phyloP scores from a whole-genome alignment of 1,140 invertebrate species.

The Diplogasteroides magnus region DNA sequence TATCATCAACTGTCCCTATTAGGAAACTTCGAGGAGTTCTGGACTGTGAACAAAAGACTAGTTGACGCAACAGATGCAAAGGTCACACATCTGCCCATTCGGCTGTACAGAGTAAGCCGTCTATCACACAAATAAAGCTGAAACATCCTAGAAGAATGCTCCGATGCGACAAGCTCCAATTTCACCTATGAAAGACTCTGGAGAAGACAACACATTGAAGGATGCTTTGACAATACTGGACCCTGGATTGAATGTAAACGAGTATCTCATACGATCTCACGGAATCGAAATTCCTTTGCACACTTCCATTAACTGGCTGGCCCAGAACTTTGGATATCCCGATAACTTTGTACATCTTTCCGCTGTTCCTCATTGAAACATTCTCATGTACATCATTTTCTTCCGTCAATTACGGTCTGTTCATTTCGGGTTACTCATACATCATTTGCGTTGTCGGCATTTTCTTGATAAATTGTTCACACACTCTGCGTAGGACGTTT shows the following conservation, averaged over 20 bases:
- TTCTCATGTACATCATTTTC: too few relatives aligned
- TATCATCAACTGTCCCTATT: background rate
- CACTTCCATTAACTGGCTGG: background rate
- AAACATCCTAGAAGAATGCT: background rate
- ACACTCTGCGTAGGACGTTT: too few relatives aligned
- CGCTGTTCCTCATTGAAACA: background rate
- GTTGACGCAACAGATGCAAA: background rate
- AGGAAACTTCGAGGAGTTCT: conserved; percentile 13
- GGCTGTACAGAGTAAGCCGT: conserved; percentile 6
- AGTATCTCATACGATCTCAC: background rate
- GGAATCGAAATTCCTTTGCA: background rate
- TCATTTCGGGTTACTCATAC: too few relatives aligned
- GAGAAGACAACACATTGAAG: background rate
- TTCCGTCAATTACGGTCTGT: too few relatives aligned
- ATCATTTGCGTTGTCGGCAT: too few relatives aligned
- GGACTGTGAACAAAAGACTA: conserved; percentile 13
- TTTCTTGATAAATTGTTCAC: too few relatives aligned
- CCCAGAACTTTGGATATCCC: background rate
- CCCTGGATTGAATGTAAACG: background rate
- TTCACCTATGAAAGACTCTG: background rate
- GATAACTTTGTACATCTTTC: background rate
- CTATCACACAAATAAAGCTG: background rate
- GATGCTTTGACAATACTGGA: background rate
- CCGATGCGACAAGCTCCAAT: background rate
- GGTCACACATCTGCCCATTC: background rate